Evolutionary conservation across 1,140 invertebrate genomes (phyloP).

Genomic region (Sminthurides bifidus): DNA sequence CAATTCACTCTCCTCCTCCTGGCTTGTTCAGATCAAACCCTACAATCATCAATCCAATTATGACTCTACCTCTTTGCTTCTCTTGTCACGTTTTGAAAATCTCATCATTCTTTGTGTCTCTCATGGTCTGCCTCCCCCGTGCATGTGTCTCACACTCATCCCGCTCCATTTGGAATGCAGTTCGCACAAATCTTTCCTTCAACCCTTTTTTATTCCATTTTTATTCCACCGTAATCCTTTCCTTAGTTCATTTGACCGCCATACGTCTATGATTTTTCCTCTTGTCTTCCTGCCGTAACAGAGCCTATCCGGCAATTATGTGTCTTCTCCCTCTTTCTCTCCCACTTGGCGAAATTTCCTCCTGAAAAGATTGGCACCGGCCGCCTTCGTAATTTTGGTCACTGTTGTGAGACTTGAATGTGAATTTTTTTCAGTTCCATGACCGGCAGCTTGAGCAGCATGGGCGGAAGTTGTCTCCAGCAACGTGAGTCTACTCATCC

Average conservation of each 20-base stretch:
- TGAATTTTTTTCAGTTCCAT: constrained; percentile 64
- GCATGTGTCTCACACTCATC: no score
- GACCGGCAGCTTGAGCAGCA: constrained; percentile 60
- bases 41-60: neutral
- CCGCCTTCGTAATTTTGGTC: no score
- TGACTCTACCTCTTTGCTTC: no score
- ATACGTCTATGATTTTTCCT: neutral
- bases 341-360: no score
- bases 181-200: neutral
- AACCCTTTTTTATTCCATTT: neutral
- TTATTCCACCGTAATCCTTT: neutral
- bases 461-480: constrained; percentile 76
- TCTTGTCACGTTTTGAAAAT: no score
- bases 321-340: constrained; percentile 7
- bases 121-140: no score
- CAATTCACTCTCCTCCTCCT: constrained; percentile 5
- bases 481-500: constrained; percentile 55
- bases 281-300: no score
- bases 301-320: no score
- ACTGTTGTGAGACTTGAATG: neutral
- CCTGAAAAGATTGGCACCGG: no score
- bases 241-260: neutral
- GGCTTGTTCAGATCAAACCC: neutral
- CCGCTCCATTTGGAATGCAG: no score
- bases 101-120: neutral